These are phyloP conservation scores for Zaprionus bogoriensis DNA, from an alignment of 2,888 invertebrate genomes.

Conservation along the genomic window DNA sequence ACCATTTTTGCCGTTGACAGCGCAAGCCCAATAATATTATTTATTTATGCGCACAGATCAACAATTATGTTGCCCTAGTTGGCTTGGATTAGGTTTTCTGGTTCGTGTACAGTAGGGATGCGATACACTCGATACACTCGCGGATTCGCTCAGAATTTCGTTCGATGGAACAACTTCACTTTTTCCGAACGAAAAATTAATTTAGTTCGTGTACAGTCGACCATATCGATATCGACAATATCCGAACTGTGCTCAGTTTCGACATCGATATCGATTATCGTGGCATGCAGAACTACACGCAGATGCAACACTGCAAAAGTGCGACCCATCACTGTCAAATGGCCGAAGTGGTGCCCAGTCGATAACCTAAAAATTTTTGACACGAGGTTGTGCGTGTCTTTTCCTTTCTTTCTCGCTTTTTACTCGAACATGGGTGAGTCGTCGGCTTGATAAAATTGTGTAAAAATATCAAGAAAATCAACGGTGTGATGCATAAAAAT, in stretches of 20 bases:
- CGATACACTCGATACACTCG: neutral
- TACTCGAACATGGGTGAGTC: slow-evolving; percentile 88
- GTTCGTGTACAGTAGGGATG: slow-evolving; percentile 47
- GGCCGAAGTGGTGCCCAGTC: slow-evolving; percentile 45
- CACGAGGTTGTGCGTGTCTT: slow-evolving; percentile 78
- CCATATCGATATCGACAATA: slow-evolving; percentile 1
- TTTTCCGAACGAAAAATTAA: slow-evolving; percentile 25
- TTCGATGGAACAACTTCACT: slow-evolving; percentile 24
- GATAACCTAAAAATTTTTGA: slow-evolving; percentile 74
- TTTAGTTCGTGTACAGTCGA: slow-evolving; percentile 50
- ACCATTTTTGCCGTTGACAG: slow-evolving; percentile 50
- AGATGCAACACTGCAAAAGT: slow-evolving; percentile 43
- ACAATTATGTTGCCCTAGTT: slow-evolving; percentile 27
- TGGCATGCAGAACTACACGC: too few species aligned
- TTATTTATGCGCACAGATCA: slow-evolving; percentile 14
- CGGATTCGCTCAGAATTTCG: slow-evolving; percentile 13
- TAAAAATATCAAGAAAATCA: slow-evolving; percentile 79
- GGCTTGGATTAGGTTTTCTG: slow-evolving; percentile 43
- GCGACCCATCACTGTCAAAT: slow-evolving; percentile 53
- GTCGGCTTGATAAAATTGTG: slow-evolving; percentile 60
- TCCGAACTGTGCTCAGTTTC: neutral
- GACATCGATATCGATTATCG: neutral
- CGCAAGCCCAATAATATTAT: neutral
- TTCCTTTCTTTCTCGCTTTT: slow-evolving; percentile 85
- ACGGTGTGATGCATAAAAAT: slow-evolving; percentile 32